These are phyloP conservation scores for human DNA, from an alignment of 2,113 vertebrate genomes.

Conservation along the genomic window DNA sequence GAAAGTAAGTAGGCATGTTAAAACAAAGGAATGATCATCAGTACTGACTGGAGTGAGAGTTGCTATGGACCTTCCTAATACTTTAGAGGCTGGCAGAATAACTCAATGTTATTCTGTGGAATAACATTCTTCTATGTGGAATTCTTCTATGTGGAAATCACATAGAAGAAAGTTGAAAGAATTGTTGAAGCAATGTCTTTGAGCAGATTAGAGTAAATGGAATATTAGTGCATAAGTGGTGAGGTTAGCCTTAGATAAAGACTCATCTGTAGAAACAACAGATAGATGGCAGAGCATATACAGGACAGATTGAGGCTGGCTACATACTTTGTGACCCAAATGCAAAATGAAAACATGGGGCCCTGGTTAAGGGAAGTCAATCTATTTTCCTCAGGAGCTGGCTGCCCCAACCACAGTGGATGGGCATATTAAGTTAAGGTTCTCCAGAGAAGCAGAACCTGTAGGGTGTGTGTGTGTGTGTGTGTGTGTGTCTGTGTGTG, in stretches of 20 bases:
- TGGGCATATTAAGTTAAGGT: neutral
- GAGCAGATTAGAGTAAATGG: neutral
- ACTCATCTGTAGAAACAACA: neutral
- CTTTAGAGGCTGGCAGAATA: neutral
- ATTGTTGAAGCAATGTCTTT: neutral
- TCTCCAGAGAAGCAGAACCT: neutral
- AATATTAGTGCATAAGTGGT: neutral
- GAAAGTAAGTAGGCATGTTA: neutral
- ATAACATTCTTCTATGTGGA: no score
- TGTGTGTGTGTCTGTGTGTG: accelerated
- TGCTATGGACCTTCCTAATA: neutral
- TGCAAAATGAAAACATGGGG: neutral
- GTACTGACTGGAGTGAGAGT: neutral
- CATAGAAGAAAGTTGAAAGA: neutral
- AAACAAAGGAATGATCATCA: neutral
- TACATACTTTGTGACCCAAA: neutral
- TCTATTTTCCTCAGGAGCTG: neutral
- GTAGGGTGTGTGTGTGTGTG: no score
- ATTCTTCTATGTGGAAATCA: neutral
- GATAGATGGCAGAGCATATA: neutral
- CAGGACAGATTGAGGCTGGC: neutral
- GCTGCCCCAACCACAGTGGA: neutral
- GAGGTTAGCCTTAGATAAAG: neutral
- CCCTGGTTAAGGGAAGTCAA: neutral
- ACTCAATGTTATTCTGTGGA: no score